Evolutionary conservation across 2,888 invertebrate genomes (phyloP), one percentile per base, ranked within the genome.

Genomic region (Taphrorychus bicolor): DNA sequence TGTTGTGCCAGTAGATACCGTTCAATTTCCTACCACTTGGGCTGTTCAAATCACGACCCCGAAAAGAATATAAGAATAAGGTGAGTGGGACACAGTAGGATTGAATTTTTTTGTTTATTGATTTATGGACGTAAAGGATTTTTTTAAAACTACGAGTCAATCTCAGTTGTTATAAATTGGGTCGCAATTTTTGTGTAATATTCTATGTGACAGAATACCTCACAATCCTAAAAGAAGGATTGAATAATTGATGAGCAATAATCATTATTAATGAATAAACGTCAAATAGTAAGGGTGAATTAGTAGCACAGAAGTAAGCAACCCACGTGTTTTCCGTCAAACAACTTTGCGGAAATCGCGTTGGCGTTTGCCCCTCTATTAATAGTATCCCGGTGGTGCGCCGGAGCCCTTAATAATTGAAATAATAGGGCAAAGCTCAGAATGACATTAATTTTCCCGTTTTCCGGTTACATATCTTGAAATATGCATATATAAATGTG

Each of bases 281-380:
- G 45, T 16, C 48, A 5, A 48, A 48, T 14, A 16, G 9, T 14
- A 14, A 16, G 17, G 18, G 14, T 17, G 16, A 16, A 18, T 48
- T 16, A 9, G 48, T 5, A 3, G 16, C 18, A 18, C 17, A 16
- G 14, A 48, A 19, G 48, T 17, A 48, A 19, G 3, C 16, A 16
- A 48, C 48, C 48, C 48, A 48, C 48, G 48, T 48, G 48, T 16
- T 18, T 48, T 48, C 18, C 16, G 2, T 18, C 48, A 16, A 48
- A 48, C 48, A 48, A 7, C 48, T 48, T 48, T n/a, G 48, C 17
- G 48, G 48, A 48, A 48, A 48, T 48, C 18, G 48, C 48, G 48
- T 48, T 16, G 48, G 48, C 48, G 48, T 17, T 48, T n/a, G 16
- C 14, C 48, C 48, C 9, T 16, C 48, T 48, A 48, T 48, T 48